These are phyloP conservation scores for Stictocephala bisonia DNA, from an alignment of 2,888 invertebrate genomes.

Conservation along the genomic window DNA sequence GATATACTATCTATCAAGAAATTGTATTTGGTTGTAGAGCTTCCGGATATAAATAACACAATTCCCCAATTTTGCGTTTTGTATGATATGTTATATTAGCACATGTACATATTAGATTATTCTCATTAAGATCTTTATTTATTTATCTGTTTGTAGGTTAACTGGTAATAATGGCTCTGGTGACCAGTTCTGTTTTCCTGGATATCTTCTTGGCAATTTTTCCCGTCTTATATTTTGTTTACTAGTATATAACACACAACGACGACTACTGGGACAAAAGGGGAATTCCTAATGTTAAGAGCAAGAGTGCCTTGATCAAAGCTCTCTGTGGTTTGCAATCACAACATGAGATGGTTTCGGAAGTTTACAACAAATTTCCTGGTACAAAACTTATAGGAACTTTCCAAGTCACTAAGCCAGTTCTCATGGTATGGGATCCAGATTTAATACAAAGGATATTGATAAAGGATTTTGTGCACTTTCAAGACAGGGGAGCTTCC, in stretches of 20 bases:
- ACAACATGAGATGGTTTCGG: background rate
- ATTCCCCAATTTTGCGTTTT: no score
- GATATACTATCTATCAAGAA: no score
- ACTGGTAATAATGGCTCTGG: slow-evolving; percentile 7
- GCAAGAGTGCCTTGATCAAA: background rate
- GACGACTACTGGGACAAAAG: slow-evolving; percentile 18
- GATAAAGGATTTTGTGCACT: slow-evolving; percentile 66
- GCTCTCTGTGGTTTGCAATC: background rate
- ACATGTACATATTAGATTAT: no score
- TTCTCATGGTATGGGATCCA: slow-evolving; percentile 65
- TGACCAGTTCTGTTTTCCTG: background rate
- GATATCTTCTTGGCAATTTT: background rate
- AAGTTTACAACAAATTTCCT: background rate
- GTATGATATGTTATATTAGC: no score
- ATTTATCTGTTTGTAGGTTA: no score
- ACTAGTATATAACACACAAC: slow-evolving; percentile 1
- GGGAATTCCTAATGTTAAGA: slow-evolving; percentile 1
- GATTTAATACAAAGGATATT: slow-evolving; percentile 66
- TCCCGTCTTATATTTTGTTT: background rate
- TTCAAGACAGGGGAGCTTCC: slow-evolving; percentile 64
- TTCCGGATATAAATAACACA: no score
- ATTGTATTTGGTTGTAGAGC: no score
- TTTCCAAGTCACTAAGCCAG: slow-evolving; percentile 23
- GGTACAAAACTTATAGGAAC: background rate
- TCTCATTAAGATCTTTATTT: no score